Percentiles rank a stretch among this genome's conserved stretches.
phyloP scores from a whole-genome alignment of 2,113 vertebrate species.

The Bungarus multicinctus region DNA sequence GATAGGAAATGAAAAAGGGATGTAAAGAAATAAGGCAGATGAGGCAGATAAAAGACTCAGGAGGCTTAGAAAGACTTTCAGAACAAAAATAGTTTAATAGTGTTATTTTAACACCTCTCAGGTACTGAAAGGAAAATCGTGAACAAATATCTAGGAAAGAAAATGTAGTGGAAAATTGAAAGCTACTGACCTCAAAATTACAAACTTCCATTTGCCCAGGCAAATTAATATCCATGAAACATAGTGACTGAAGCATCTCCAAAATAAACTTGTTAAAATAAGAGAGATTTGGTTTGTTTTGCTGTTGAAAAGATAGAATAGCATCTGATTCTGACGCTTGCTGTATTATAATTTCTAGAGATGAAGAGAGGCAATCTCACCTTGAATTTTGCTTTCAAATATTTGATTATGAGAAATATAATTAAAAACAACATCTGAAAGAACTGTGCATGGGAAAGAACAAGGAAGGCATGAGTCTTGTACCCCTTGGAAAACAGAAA shows the following conservation, averaged over 20 bases:
- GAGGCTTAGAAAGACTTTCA: neutral
- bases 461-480: neutral
- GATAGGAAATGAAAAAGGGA: neutral
- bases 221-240: neutral
- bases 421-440: neutral
- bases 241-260: neutral
- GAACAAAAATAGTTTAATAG: neutral
- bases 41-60: neutral
- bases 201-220: neutral
- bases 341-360: neutral
- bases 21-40: neutral
- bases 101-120: neutral
- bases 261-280: neutral
- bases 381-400: neutral
- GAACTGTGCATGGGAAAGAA: neutral
- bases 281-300: neutral
- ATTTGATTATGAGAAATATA: neutral
- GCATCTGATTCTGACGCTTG: neutral
- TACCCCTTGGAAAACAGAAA: neutral
- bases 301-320: neutral
- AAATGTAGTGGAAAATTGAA: neutral
- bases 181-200: neutral
- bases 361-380: neutral
- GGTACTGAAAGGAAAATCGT: neutral
- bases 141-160: neutral